Evolutionary conservation across 2,888 invertebrate species (phyloP).

Genomic region (Cheiracanthium punctorium): DNA sequence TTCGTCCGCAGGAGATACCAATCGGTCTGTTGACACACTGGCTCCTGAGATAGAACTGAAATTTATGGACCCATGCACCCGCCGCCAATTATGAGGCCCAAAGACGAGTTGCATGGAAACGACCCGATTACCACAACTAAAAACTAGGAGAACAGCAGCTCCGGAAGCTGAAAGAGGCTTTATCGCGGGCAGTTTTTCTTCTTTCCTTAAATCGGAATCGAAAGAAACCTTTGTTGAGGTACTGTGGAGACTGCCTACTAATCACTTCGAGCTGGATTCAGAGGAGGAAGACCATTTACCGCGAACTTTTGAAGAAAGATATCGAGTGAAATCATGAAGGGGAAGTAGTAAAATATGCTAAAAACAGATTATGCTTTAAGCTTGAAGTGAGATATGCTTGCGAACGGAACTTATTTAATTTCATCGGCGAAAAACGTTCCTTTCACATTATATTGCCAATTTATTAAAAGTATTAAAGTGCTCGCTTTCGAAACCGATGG

Average conservation of each 20-base stretch:
- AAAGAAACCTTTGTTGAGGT: slow-evolving; percentile 15
- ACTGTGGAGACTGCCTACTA: background rate
- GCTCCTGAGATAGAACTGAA: slow-evolving; percentile 57
- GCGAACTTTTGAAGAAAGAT: background rate
- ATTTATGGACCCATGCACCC: slow-evolving; percentile 65
- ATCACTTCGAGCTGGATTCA: background rate
- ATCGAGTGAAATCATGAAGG: background rate
- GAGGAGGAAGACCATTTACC: background rate
- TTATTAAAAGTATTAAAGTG: too few relatives aligned
- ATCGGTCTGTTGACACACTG: slow-evolving; percentile 64
- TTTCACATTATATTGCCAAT: too few relatives aligned
- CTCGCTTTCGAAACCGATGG: too few relatives aligned
- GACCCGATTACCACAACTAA: slow-evolving; percentile 57
- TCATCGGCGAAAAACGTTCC: too few relatives aligned
- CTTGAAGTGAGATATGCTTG: too few relatives aligned
- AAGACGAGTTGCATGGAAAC: slow-evolving; percentile 69
- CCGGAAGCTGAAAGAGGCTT: background rate
- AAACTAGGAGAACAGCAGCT: slow-evolving; percentile 22
- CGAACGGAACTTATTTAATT: too few relatives aligned
- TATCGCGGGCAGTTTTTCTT: background rate
- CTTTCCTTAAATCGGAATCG: background rate
- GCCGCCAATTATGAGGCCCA: slow-evolving; percentile 61
- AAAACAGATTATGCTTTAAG: background rate
- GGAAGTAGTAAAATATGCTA: background rate
- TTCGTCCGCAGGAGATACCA: slow-evolving; percentile 53